Evolutionary conservation across 2,113 vertebrate species (phyloP).

Genomic region (Colistium nudipinnis): DNA sequence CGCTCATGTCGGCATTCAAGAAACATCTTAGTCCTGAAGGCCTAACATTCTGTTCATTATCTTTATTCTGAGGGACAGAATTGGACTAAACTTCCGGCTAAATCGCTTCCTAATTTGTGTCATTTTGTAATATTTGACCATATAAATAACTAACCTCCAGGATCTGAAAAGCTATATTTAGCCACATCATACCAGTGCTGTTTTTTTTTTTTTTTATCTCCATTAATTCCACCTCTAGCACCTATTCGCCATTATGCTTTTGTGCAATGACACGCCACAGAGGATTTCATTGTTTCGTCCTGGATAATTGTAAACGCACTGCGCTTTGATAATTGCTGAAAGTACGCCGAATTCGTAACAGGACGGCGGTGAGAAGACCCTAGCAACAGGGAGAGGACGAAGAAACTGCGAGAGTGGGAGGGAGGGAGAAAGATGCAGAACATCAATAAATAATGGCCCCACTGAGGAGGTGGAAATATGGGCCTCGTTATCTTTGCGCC

Average conservation of each 20-base stretch:
- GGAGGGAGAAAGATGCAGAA: constrained; percentile 78
- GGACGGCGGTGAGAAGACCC: constrained; percentile 73
- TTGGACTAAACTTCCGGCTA: not conserved
- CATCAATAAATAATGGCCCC: constrained; percentile 88
- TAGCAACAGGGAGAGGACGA: constrained; percentile 83
- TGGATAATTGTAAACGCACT: constrained; percentile 47
- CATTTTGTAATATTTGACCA: constrained; percentile 28
- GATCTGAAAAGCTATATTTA: constrained; percentile 55
- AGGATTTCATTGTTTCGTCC: constrained; percentile 41
- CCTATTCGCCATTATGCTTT: not conserved
- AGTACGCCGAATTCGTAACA: constrained; percentile 60
- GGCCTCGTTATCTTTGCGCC: constrained; percentile 83
- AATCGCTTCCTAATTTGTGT: not conserved
- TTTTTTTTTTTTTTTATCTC: not conserved
- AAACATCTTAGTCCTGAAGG: not conserved
- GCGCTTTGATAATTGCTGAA: constrained; percentile 70
- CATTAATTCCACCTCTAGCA: constrained; percentile 24
- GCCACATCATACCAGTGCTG: constrained; percentile 16
- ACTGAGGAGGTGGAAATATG: constrained; percentile 84
- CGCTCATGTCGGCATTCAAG: not conserved
- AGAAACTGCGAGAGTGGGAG: constrained; percentile 71
- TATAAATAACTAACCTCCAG: constrained; percentile 26
- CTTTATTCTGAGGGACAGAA: not conserved
- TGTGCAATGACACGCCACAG: not conserved
- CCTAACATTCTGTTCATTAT: not conserved